phyloP scores from a whole-genome alignment of 2,888 invertebrate species.

The Eudemis profundana region DNA sequence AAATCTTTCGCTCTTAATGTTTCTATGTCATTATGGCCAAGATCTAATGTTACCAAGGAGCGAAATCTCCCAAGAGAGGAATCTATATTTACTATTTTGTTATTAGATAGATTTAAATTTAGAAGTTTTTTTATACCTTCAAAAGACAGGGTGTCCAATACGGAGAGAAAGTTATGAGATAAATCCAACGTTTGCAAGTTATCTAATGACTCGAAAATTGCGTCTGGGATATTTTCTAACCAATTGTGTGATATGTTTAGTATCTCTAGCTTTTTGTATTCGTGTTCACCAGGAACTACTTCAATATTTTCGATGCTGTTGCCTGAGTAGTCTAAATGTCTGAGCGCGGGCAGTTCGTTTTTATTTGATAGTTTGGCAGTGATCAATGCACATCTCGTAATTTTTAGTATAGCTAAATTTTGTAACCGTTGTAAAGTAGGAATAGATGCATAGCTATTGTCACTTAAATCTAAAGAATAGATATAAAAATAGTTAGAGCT shows the following conservation, averaged over 20 bases:
- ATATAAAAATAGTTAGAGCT: background rate
- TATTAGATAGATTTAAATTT: conserved; percentile 62
- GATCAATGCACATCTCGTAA: conserved; percentile 59
- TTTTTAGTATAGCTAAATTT: conserved; percentile 56
- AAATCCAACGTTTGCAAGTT: conserved; percentile 61
- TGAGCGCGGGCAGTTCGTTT: conserved; percentile 51
- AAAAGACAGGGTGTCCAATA: conserved; percentile 58
- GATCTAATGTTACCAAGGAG: conserved; percentile 57
- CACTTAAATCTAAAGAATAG: conserved; percentile 57
- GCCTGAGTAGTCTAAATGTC: conserved; percentile 62
- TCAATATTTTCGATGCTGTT: conserved; percentile 60
- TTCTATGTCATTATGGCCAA: conserved; percentile 61
- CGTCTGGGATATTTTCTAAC: conserved; percentile 57
- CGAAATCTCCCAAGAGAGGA: conserved; percentile 62
- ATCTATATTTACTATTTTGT: conserved; percentile 61
- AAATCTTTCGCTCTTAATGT: conserved; percentile 58
- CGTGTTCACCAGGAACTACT: conserved; percentile 42
- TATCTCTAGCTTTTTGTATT: conserved; percentile 53
- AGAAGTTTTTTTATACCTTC: conserved; percentile 63
- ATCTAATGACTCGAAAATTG: conserved; percentile 57
- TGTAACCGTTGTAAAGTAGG: conserved; percentile 56
- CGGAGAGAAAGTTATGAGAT: conserved; percentile 63
- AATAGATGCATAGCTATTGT: conserved; percentile 48
- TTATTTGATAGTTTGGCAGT: conserved; percentile 57
- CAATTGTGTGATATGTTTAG: conserved; percentile 66